Evolutionary conservation across 2,797 vertebrate species (phyloP).

Genomic region (Rhodeus uyekii): DNA sequence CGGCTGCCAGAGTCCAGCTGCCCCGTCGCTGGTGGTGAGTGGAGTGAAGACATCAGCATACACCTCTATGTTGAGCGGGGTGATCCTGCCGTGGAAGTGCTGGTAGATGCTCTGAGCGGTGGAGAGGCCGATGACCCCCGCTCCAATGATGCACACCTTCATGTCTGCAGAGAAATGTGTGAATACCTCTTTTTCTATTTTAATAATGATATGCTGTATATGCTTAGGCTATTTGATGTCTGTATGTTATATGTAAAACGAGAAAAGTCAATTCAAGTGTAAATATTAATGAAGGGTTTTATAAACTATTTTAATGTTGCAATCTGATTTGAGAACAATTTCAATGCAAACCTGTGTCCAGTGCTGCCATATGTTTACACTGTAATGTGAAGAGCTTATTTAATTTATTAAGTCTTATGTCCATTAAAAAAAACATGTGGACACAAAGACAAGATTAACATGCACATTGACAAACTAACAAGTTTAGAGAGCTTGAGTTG

Average conservation of each 20-base stretch:
- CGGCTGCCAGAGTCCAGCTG: constrained; percentile 94
- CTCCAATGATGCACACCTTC: constrained; percentile 89
- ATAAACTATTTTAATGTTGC: background rate
- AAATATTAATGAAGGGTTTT: background rate
- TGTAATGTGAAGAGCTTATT: background rate
- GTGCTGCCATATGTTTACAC: background rate
- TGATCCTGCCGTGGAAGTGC: constrained; percentile 71
- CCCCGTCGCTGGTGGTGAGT: constrained; percentile 90
- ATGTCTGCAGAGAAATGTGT: constrained; percentile 68
- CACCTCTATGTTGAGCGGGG: constrained; percentile 80
- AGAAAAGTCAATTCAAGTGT: too few species aligned
- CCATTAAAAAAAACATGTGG: background rate
- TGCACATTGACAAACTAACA: background rate
- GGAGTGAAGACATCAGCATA: constrained; percentile 89
- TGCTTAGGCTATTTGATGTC: too few species aligned
- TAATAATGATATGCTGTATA: background rate
- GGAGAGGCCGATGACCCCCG: constrained; percentile 91
- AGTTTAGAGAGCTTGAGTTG: too few species aligned
- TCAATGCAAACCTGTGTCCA: background rate
- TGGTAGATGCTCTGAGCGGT: constrained; percentile 89
- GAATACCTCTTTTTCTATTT: background rate
- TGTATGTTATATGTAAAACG: too few species aligned
- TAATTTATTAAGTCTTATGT: too few species aligned
- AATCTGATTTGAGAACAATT: background rate
- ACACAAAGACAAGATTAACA: background rate